A percentile compares a stretch with the other conserved stretches of the same genome.
Conservation (phyloP, 2,113 vertebrate genomes). For the Pelecanoides urinatrix region DNA sequence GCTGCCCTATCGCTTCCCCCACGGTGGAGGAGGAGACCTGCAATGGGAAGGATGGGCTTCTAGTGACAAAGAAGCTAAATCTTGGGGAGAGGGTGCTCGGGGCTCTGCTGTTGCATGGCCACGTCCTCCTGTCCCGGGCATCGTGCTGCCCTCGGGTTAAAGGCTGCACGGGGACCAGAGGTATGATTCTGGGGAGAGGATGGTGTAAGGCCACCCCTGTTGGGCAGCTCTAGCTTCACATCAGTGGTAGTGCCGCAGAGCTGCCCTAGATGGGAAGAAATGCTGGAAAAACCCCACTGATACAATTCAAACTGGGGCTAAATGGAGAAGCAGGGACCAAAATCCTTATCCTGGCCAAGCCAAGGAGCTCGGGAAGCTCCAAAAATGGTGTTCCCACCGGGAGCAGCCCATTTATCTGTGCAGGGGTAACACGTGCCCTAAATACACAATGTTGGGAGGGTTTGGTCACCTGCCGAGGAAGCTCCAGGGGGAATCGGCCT, state of each 20-base stretch:
- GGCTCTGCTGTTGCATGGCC: background rate
- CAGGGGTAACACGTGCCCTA: rapidly evolving
- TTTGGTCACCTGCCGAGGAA: background rate
- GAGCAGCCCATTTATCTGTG: background rate
- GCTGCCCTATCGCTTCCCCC: background rate
- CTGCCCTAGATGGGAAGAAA: background rate
- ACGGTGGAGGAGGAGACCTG: background rate
- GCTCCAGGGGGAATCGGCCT: background rate
- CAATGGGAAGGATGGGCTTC: background rate
- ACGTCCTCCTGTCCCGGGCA: rapidly evolving
- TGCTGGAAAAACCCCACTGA: background rate
- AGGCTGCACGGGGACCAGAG: background rate
- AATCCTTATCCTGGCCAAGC: background rate
- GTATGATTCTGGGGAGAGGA: rapidly evolving
- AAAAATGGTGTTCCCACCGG: background rate
- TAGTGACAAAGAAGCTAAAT: background rate
- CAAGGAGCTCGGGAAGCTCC: background rate
- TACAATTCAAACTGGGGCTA: background rate
- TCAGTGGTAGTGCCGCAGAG: background rate
- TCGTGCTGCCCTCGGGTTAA: background rate
- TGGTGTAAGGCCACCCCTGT: rapidly evolving
- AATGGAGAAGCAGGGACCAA: background rate
- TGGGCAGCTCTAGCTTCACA: background rate
- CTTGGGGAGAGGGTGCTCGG: background rate
- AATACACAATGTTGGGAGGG: rapidly evolving